Conservation (phyloP, 2,888 invertebrate species). For the Norana najaformis region DNA sequence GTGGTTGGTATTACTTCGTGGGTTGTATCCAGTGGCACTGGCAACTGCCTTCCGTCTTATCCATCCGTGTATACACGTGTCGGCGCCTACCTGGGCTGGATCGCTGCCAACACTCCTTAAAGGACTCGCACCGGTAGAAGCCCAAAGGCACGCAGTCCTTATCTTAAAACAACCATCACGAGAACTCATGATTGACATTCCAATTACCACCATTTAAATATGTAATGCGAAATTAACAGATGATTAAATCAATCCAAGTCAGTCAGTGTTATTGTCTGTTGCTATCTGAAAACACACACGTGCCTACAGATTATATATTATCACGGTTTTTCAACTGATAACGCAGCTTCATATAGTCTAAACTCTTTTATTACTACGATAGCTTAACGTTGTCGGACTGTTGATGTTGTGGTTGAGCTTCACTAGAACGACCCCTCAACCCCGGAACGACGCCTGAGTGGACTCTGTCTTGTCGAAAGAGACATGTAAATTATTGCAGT, state of each 20-base stretch:
- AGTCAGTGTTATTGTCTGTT: background rate
- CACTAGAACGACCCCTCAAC: too few relatives aligned
- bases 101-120: conserved; percentile 24
- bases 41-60: conserved; percentile 36
- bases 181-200: background rate
- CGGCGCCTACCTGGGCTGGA: conserved; percentile 29
- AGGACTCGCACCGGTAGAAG: background rate
- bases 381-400: too few relatives aligned
- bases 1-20: conserved; percentile 42
- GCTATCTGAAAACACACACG: background rate
- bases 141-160: background rate
- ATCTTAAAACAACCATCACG: background rate
- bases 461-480: too few relatives aligned
- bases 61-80: conserved; percentile 30
- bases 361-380: too few relatives aligned
- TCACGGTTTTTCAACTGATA: too few relatives aligned
- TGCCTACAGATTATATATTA: too few relatives aligned
- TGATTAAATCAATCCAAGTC: background rate
- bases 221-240: background rate
- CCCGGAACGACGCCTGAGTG: too few relatives aligned
- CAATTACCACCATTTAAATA: background rate
- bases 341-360: too few relatives aligned
- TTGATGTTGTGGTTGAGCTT: too few relatives aligned
- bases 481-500: too few relatives aligned
- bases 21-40: conserved; percentile 33